Evolutionary conservation across 2,113 vertebrate species (phyloP).

Genomic region (Pteruthius melanotis): DNA sequence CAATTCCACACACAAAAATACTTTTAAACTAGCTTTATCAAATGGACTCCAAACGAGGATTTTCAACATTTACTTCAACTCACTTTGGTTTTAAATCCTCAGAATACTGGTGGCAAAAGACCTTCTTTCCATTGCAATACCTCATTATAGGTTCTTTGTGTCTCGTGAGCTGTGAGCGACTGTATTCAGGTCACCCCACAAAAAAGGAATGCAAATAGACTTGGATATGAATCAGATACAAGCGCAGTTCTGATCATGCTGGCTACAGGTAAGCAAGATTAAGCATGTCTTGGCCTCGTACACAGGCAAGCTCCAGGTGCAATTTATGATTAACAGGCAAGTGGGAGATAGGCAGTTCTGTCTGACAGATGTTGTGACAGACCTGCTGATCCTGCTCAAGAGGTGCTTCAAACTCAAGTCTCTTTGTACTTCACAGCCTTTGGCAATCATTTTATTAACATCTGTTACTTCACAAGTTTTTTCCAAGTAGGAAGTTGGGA

Average conservation of each 20-base stretch:
- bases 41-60: neutral
- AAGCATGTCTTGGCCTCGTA: fast-evolving
- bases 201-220: neutral
- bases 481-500: neutral
- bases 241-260: neutral
- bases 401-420: neutral
- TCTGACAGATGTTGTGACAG: neutral
- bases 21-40: neutral
- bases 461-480: neutral
- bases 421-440: neutral
- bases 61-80: neutral
- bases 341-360: neutral
- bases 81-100: neutral
- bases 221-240: neutral
- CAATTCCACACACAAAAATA: neutral
- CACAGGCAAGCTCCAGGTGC: neutral
- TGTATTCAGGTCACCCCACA: neutral
- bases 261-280: neutral
- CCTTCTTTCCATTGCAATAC: neutral
- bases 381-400: neutral
- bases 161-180: fast-evolving
- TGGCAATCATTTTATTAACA: neutral
- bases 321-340: fast-evolving
- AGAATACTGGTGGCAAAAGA: neutral
- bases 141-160: neutral